These are phyloP conservation scores for Oostethus manadensis DNA, from an alignment of 2,113 vertebrate species.

Conservation along the genomic window DNA sequence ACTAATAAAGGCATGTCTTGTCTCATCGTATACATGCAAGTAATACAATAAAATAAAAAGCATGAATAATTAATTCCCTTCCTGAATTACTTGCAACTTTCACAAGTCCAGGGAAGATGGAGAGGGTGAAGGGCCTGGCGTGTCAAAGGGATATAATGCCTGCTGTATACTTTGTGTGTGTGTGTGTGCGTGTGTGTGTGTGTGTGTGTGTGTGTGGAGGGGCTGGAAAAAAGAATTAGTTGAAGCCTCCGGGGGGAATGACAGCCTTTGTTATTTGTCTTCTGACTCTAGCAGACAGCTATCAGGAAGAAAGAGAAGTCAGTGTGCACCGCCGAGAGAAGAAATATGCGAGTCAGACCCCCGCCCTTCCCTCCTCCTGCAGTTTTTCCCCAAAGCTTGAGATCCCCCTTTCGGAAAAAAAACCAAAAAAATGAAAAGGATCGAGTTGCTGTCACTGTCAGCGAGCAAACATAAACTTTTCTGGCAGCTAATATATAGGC, in stretches of 20 bases:
- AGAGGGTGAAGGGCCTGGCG: slow-evolving; percentile 42
- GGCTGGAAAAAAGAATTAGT: slow-evolving; percentile 54
- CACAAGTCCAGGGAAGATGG: slow-evolving; percentile 24
- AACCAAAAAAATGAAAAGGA: slow-evolving; percentile 72
- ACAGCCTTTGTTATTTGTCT: slow-evolving; percentile 77
- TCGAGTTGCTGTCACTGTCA: slow-evolving; percentile 81
- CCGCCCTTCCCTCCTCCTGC: slow-evolving; percentile 50
- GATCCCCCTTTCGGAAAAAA: slow-evolving; percentile 44
- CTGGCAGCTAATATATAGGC: slow-evolving; percentile 81
- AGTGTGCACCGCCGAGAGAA: slow-evolving; percentile 60
- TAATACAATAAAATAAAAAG: no score
- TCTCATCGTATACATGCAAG: no score
- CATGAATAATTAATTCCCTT: slow-evolving; percentile 41
- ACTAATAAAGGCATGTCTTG: no score
- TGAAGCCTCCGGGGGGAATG: slow-evolving; percentile 67
- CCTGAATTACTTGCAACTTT: slow-evolving; percentile 16
- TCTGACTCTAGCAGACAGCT: slow-evolving; percentile 79
- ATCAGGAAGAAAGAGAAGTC: slow-evolving; percentile 76
- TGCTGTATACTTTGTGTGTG: slow-evolving; percentile 31
- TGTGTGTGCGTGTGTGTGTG: slow-evolving; percentile 29
- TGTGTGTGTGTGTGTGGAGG: slow-evolving; percentile 26
- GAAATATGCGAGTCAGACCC: slow-evolving; percentile 69
- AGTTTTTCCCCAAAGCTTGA: slow-evolving; percentile 57
- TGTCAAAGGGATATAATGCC: slow-evolving; percentile 46
- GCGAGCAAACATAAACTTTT: slow-evolving; percentile 79